Evolutionary conservation across 2,888 invertebrate species (phyloP).

Genomic region (Magallana nippona): DNA sequence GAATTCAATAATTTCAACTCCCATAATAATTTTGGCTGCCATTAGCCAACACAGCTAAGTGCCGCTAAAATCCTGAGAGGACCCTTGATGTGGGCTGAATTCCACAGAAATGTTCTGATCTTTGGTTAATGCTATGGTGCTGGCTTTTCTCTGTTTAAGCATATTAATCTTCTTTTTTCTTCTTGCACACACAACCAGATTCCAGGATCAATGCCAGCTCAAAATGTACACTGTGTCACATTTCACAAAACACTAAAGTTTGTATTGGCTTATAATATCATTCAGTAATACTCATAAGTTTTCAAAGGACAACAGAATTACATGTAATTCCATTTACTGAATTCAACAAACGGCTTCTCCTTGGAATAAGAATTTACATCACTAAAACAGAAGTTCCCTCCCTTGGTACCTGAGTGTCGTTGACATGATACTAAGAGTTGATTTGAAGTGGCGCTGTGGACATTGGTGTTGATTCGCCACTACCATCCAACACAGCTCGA

Average conservation of each 20-base stretch:
- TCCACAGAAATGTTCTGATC: conserved; percentile 11
- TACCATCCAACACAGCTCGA: conserved; percentile 43
- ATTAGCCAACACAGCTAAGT: conserved; percentile 26
- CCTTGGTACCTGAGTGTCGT: not conserved
- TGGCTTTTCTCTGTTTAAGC: not conserved
- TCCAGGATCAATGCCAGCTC: not conserved
- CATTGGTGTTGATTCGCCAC: conserved; percentile 80
- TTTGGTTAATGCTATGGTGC: conserved; percentile 24
- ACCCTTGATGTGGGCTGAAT: not conserved
- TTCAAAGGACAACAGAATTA: not conserved
- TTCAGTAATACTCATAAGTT: conserved; percentile 10
- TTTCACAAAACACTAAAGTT: too few species aligned
- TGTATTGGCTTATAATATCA: not conserved
- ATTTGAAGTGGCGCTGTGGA: conserved; percentile 76
- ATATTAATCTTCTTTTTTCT: not conserved
- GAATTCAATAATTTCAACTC: not conserved
- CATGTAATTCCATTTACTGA: not conserved
- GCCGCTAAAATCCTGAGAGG: conserved; percentile 27
- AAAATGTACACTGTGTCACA: too few species aligned
- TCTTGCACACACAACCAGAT: not conserved
- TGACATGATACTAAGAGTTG: conserved; percentile 40
- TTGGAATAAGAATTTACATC: conserved; percentile 21
- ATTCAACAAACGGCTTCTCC: not conserved
- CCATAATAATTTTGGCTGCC: conserved; percentile 27
- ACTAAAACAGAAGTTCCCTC: conserved; percentile 2